Evolutionary conservation across 2,888 invertebrate species (phyloP), one percentile per base, ranked within the genome.

Genomic region (Amiota mariae): DNA sequence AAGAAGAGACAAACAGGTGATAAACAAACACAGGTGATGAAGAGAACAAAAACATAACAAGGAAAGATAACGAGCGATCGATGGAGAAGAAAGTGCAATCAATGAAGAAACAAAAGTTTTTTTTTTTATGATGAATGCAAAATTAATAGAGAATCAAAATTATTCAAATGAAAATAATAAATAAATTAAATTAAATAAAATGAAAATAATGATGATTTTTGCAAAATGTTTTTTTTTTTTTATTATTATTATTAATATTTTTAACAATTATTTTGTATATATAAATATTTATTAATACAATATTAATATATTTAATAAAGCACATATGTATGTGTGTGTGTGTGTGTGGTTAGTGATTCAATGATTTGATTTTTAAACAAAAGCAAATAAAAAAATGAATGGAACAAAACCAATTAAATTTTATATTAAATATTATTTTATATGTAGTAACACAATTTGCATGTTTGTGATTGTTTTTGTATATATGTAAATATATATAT

Each of bases 11-110:
- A 24, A 24, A 24, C 24, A 24, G 3, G 24, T 24, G 24, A 24
- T 24, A 3, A 24, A 24, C 24, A 24, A 24, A 24, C 24, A 24
- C n/a, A n/a, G n/a, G n/a, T n/a, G 24, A 24, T 24, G 24, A 24
- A 24, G 1, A 24, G 24, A 24, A 24, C 24, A 24, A 24, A 24
- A 24, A 74, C 73, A 72, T 64, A 70, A 59, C 54, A 13, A 57
- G 70, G 59, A 72, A 63, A 72, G 54, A 71, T 51, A 66, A 64
- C 57, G 59, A 64, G 66, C 76, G 66, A 75, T 51, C 75, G 71
- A 76, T 59, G 56, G 24, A 63, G 51, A 11, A 11, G 61, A 46
- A 51, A 18, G 56, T 49, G 71, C 36, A 70, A 24, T 70, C 66
- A 70, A 75, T 70, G 24, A 3, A 24, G 24, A 24, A 24, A 24